Base-by-base conservation (phyloP, 2,113 vertebrate genomes). In the Brachyhypopomus occidentalis region DNA sequence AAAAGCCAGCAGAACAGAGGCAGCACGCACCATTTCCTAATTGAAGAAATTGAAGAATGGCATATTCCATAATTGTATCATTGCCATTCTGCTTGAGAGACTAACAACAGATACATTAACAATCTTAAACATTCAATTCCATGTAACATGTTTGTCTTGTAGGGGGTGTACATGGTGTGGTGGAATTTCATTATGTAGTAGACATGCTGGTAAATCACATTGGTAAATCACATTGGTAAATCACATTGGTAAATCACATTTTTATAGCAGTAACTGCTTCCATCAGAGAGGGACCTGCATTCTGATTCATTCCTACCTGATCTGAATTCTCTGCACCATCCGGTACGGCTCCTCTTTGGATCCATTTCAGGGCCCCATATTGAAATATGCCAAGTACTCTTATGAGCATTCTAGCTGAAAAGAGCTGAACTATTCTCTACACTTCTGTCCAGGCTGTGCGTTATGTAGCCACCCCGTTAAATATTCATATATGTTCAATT, bases 351-450 rank as follows among this genome's bases (percentile, higher is more conserved):
- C 48, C 59, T 84, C 71, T 80, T 72, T 73, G 78, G 84, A 76
- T 77, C 69, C 34, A 83, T 84, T 84, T 77, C 80, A 80, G 84
- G 77, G 69, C 41, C 58, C 23, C 36, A 45, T 80, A 84, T 86
- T 76, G 78, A 80, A 83, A 80, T 80, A 70, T 77, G 64, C 75
- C 86, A 83, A 84, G 82, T 77, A 45, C 83, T 81, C 64, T 78
- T 70, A 77, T 66, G 76, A 82, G 78, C 80, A 83, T 74, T 72
- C 80, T 86, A 80, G 70, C 82, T 86, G 84, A 86, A 84, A 84
- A 77, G 62, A 78, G 78, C 78, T 62, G 81, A 64, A 83, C 81
- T 79, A 81, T 83, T 84, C 78, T 82, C 75, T 78, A 80, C 72
- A 75, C 63, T 84, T 83, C 76, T 78, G 80, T 83, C 80, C 72